Evolutionary conservation across 2,888 invertebrate species (phyloP), one percentile per base, ranked within the genome.

Genomic region (Orthonychiurus folsomi): DNA sequence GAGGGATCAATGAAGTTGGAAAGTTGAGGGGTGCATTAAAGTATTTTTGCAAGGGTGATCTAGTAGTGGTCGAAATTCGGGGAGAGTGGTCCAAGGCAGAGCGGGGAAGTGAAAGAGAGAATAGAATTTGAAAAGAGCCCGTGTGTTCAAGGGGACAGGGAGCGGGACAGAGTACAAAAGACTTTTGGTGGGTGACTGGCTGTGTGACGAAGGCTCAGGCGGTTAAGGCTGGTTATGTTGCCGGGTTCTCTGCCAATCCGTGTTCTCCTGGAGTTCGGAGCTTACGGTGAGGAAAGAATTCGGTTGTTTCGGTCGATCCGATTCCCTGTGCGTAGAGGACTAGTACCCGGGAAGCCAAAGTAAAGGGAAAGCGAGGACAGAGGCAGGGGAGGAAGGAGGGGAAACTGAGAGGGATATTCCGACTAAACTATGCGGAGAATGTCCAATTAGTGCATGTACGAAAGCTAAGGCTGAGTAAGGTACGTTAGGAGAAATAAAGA

Each of bases 351-450:
- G 66, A 65, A 66, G 61, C 56, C 37, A 63, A 64, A 63, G 62
- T 50, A 58, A 20, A 23, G 47, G 59, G 47, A n/a, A 20, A 59
- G 53, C 18, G 53, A 59, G 60, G 62, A 60, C 48, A 64, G 59
- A 50, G 55, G 48, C 24, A 59, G 62, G 65, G 61, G 63, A 62
- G 59, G 48, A 60, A 62, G 65, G 65, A 64, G 64, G 68, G 70
- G 69, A 67, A 71, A 69, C 68, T 63, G 67, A 64, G 64, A 65
- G 63, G 67, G 65, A 69, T 68, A 69, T 67, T 64, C 67, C 68
- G 66, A 69, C 70, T 65, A 87, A 89, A 89, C 89, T 89, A 89
- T 89, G 89, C 88, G 87, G 89, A 88, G 89, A 90, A 89, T 90
- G 89, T 88, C 88, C 89, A 89, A 90, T 91, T 89, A 89, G 89